These are phyloP conservation scores for Chinchilla lanigera DNA, from an alignment of 2,113 vertebrate genomes.

Conservation along the genomic window DNA sequence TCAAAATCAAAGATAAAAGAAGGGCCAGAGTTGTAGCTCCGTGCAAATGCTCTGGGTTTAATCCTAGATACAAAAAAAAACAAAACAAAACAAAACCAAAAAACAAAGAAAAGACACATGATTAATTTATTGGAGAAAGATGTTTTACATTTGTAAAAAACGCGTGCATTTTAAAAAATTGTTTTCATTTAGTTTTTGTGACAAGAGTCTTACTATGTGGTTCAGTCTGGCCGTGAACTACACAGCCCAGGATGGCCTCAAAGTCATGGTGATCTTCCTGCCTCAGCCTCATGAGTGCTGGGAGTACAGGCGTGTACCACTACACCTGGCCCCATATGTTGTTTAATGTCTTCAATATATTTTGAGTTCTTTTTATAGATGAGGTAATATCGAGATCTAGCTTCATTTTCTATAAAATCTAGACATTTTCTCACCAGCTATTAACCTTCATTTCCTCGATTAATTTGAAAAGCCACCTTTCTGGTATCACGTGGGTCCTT, in stretches of 20 bases:
- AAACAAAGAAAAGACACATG: neutral
- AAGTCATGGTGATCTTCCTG: neutral
- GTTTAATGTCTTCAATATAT: constrained; percentile 23
- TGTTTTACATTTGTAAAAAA: neutral
- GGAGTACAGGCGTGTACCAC: neutral
- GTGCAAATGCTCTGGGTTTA: neutral
- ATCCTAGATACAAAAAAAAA: neutral
- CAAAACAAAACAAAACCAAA: neutral
- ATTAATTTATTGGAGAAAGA: neutral
- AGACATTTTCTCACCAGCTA: neutral
- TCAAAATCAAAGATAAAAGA: neutral
- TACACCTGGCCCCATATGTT: neutral
- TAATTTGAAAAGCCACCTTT: neutral
- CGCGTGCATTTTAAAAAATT: neutral
- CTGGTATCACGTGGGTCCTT: neutral
- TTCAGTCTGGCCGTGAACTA: neutral
- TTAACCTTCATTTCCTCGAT: neutral
- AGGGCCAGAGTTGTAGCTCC: neutral
- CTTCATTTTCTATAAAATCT: constrained; percentile 21
- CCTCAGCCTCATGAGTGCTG: neutral
- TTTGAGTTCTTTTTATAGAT: constrained; percentile 25
- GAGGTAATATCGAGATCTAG: neutral
- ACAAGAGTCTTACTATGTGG: neutral
- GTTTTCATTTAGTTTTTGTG: neutral
- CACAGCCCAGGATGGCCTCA: neutral